Percentiles rank a stretch among this genome's conserved stretches.
Evolutionary conservation across 1,140 invertebrate genomes (phyloP).

Genomic region (Sycophaga agraensis): DNA sequence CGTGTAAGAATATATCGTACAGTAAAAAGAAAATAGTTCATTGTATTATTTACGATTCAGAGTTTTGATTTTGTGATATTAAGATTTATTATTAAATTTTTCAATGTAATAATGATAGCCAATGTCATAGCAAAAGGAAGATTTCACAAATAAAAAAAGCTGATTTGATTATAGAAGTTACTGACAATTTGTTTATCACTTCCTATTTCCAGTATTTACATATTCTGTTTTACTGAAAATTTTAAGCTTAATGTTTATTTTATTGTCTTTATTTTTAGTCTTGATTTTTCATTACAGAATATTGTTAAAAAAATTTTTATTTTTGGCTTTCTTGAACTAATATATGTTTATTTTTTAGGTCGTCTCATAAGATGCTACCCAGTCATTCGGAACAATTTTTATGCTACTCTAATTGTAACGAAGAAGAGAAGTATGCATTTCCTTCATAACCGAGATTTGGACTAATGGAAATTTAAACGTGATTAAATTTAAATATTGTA

Average conservation of each 20-base stretch:
- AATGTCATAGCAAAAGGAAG: slow-evolving; percentile 44
- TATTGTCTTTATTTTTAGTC: background rate
- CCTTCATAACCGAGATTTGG: too few species aligned
- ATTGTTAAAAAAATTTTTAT: too few species aligned
- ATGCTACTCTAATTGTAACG: too few species aligned
- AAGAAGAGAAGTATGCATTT: too few species aligned
- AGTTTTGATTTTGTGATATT: slow-evolving; percentile 39
- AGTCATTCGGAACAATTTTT: too few species aligned
- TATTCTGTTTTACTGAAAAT: too few species aligned
- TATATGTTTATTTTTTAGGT: slow-evolving; percentile 13
- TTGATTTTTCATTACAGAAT: background rate
- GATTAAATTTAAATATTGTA: too few species aligned
- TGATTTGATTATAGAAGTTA: slow-evolving; percentile 47
- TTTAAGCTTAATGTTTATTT: too few species aligned
- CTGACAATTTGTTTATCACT: too few species aligned
- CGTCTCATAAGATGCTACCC: too few species aligned
- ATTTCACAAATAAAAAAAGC: slow-evolving; percentile 49
- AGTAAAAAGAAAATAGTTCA: slow-evolving; percentile 1
- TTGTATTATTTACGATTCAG: slow-evolving; percentile 41
- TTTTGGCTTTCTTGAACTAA: background rate
- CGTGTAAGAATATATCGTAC: background rate
- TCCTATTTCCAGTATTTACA: too few species aligned
- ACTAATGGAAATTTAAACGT: too few species aligned
- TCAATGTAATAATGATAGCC: slow-evolving; percentile 41
- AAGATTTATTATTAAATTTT: slow-evolving; percentile 40